Base-by-base conservation (phyloP, 1,140 invertebrate genomes). In the Dufourea novaeangliae region DNA sequence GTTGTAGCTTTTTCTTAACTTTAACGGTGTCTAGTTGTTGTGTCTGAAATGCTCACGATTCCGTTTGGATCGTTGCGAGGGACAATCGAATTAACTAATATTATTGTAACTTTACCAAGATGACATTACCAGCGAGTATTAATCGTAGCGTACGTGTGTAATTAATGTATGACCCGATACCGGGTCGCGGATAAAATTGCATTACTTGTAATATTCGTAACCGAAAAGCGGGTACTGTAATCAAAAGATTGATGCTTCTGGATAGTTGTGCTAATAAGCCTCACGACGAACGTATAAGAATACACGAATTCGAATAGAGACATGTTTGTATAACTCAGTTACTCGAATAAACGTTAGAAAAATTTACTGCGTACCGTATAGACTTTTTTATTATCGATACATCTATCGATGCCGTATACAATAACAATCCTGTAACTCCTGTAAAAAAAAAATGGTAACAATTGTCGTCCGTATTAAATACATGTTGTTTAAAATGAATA, bases 61-160 rank as follows among this genome's bases (percentile, higher is more conserved):
- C 20, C 8, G 17, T 56, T 25, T 11, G 25, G 25, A 11, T 29
- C 11, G 12, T 17, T 29, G 25, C 25, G 11, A 27, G 2, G 25
- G 54, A 56, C 25, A 27, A 56, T 50, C 46, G 41, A 46, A 14
- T 46, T n/a, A n/a, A 50, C n/a, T n/a, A 50, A 4, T 20, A 50
- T 7, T 50, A 50, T 50, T 50, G 46, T 50, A 50, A 5, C 17
- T 4, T n/a, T n/a, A 20, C 46, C 32, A 25, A 12, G 32, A 77
- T 62, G 66, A 77, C 74, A 77, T 70, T 70, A 77, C 66, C 74
- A 77, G 56, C 29, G 74, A 70, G 66, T 77, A 69, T 77, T 77
- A 77, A 77, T 46, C 41, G 44, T 68, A 69, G 66, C 20, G 5
- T 69, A 69, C 25, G n/a, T 14, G 46, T 67, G n/a, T 27, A 52